These are phyloP conservation scores for Tetragonula carbonaria DNA, from an alignment of 2,888 invertebrate genomes.

Conservation along the genomic window DNA sequence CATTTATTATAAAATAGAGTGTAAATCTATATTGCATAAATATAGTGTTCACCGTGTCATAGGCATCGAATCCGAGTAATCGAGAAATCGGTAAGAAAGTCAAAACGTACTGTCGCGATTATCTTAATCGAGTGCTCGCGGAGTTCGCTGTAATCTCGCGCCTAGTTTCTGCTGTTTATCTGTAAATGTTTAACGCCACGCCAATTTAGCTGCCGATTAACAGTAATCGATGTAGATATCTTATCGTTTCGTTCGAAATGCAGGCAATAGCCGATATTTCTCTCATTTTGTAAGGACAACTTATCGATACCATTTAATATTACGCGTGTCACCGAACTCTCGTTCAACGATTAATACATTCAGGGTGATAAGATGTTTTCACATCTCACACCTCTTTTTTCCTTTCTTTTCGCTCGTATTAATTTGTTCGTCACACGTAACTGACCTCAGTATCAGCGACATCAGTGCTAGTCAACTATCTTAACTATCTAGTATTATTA, in stretches of 20 bases:
- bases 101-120: slow-evolving; percentile 3
- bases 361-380: too few species aligned
- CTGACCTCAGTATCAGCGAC: too few species aligned
- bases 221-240: slow-evolving; percentile 39
- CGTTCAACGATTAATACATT: background rate
- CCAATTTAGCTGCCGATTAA: slow-evolving; percentile 51
- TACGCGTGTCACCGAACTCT: background rate
- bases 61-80: background rate
- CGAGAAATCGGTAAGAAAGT: background rate
- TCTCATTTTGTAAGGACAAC: slow-evolving; percentile 19
- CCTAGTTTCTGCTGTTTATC: slow-evolving; percentile 31
- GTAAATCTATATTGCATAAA: too few species aligned
- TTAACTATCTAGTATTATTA: too few species aligned
- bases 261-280: slow-evolving; percentile 12
- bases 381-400: too few species aligned
- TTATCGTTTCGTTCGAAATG: slow-evolving; percentile 27
- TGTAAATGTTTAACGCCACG: slow-evolving; percentile 41
- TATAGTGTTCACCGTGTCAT: background rate
- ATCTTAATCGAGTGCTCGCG: slow-evolving; percentile 34
- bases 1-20: too few species aligned
- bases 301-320: background rate
- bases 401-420: background rate
- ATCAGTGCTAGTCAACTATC: too few species aligned
- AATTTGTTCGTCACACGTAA: background rate
- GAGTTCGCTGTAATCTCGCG: slow-evolving; percentile 41